Conservation (phyloP, 2,888 invertebrate species). For the Microchrysa polita region DNA sequence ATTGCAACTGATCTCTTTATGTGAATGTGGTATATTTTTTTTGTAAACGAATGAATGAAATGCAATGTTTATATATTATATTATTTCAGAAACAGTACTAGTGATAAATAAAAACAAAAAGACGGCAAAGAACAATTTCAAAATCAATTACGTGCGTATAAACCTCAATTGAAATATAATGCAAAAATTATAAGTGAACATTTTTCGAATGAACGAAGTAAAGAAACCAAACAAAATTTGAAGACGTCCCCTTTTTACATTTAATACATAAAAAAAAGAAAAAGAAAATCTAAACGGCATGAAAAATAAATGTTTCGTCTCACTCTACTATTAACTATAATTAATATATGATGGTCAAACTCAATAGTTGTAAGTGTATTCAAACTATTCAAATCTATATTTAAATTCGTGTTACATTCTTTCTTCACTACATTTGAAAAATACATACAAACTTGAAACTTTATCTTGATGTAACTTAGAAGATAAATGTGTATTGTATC, state of each 20-base stretch:
- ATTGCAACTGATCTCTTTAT: slow-evolving; percentile 50
- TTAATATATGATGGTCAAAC: slow-evolving; percentile 24
- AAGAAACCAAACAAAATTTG: slow-evolving; percentile 1
- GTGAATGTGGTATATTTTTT: slow-evolving; percentile 41
- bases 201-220: too few relatives aligned
- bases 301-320: slow-evolving; percentile 30
- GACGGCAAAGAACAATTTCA: neutral
- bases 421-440: slow-evolving; percentile 23
- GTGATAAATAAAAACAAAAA: neutral
- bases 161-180: neutral
- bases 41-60: slow-evolving; percentile 36
- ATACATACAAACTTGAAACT: slow-evolving; percentile 13
- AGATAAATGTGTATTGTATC: slow-evolving; percentile 18
- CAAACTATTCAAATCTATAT: slow-evolving; percentile 5
- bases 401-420: slow-evolving; percentile 12
- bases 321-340: slow-evolving; percentile 4
- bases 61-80: slow-evolving; percentile 28
- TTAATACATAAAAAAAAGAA: too few relatives aligned
- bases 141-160: slow-evolving; percentile 17
- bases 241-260: slow-evolving; percentile 26
- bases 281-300: too few relatives aligned
- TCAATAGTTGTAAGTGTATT: slow-evolving; percentile 19
- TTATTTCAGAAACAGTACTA: slow-evolving; percentile 32
- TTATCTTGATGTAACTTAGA: slow-evolving; percentile 27
- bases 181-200: neutral